These are phyloP conservation scores for Taphrorychus bicolor DNA, from an alignment of 2,888 invertebrate species.

Conservation along the genomic window DNA sequence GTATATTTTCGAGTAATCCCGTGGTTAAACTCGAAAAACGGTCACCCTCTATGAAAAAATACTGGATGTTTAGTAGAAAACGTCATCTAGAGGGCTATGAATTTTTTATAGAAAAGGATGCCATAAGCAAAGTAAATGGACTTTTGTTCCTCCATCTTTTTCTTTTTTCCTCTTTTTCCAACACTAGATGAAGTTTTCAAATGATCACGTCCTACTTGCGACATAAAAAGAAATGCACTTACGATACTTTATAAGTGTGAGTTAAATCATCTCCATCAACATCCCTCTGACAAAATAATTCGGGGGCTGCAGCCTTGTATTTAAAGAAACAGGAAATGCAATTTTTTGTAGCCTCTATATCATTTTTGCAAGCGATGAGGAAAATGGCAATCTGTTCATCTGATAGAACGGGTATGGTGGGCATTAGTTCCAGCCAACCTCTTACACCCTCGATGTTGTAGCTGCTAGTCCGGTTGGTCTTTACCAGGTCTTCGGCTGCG, in stretches of 20 bases:
- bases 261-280: slow-evolving; percentile 56
- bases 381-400: slow-evolving; percentile 72
- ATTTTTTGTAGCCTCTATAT: slow-evolving; percentile 65
- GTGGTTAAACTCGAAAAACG: too few species aligned
- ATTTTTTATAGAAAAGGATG: too few species aligned
- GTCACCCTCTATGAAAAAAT: too few species aligned
- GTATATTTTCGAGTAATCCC: too few species aligned
- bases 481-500: slow-evolving; percentile 44
- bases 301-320: slow-evolving; percentile 65
- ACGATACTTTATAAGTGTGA: slow-evolving; percentile 63
- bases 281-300: slow-evolving; percentile 69
- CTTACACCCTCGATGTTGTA: slow-evolving; percentile 50
- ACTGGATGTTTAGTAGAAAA: too few species aligned
- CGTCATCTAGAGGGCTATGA: too few species aligned
- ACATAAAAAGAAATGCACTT: slow-evolving; percentile 58
- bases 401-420: slow-evolving; percentile 54
- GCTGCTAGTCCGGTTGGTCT: slow-evolving; percentile 43
- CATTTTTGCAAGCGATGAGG: slow-evolving; percentile 70
- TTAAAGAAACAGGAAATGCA: slow-evolving; percentile 71
- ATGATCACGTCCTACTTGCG: too few species aligned
- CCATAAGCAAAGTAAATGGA: too few species aligned
- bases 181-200: too few species aligned
- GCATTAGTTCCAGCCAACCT: slow-evolving; percentile 47
- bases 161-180: too few species aligned
- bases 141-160: too few species aligned